Base-by-base conservation (phyloP, 2,888 invertebrate species). In the Noctua fimbriata region DNA sequence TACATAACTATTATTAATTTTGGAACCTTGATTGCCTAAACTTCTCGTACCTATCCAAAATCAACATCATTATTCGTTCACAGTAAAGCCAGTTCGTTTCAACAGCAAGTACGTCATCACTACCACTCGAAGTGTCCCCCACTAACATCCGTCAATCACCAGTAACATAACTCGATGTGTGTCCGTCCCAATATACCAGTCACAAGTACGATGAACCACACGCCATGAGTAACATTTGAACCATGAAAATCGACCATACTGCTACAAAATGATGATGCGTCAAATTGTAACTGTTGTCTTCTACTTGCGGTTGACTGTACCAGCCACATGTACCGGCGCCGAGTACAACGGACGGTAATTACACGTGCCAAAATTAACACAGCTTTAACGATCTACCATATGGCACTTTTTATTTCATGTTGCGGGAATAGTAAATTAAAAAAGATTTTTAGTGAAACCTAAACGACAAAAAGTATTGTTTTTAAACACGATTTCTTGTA, bases 351-450 rank as follows among this genome's bases (percentile, higher is more conserved):
- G 14, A 69, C 76, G 60, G 69, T 82, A 86, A 84, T 82, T 84
- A 84, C 78, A 12, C 41, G 69, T 69, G 74, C 81, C 75, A 88
- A 82, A 77, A 88, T 73, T 76, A 87, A 44, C 72, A 63, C 70
- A 21, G 66, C 6, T 86, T 78, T 83, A 76, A 82, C 69, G 83
- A 82, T 69, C 63, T 63, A 32, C 44, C 77, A 74, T 65, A 69
- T 71, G 77, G 55, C 49, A 47, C 18, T 55, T 55, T 77, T 82
- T 52, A 60, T 69, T 44, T 44, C 9, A 71, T 74, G 32, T 69
- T 67, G 58, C 58, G 69, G 49, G 16, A n/a, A 47, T 60, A 47
- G 21, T 66, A 47, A 63, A 47, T 69, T 73, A 2, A 1, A 63
- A 70, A 49, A 49, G 0, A 67, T 69, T 71, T 55, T 16, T 16